These are phyloP conservation scores for Crax fasciolata DNA, from an alignment of 2,797 vertebrate species.

Conservation along the genomic window DNA sequence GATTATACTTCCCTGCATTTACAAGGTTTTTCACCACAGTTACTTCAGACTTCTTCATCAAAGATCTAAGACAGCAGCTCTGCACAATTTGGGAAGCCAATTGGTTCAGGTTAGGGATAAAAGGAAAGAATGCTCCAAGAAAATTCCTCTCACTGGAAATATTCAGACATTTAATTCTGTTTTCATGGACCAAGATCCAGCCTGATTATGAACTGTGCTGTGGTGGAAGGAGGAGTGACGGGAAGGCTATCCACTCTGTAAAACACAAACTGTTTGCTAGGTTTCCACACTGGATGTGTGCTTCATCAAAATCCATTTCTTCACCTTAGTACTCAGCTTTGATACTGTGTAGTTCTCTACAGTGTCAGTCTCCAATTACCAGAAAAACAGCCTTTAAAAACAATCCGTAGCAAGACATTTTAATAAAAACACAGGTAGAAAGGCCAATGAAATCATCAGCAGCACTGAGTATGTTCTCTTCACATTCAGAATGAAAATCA, in stretches of 20 bases:
- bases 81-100: background rate
- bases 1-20: background rate
- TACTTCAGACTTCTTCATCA: background rate
- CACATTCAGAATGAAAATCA: background rate
- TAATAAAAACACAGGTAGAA: background rate
- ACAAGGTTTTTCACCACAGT: background rate
- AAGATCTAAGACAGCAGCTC: background rate
- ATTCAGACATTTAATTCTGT: background rate
- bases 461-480: background rate
- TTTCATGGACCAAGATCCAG: background rate
- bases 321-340: background rate
- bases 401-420: background rate
- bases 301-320: background rate
- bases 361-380: background rate
- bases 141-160: background rate
- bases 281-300: background rate
- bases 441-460: background rate
- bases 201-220: background rate
- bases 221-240: background rate
- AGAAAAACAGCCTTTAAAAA: background rate
- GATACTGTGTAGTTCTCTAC: rapidly evolving
- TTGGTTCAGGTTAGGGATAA: background rate
- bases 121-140: background rate
- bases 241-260: background rate
- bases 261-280: background rate